Percentiles rank a stretch among this genome's conserved stretches.
Conservation (phyloP, 2,888 invertebrate species). For the Eupithecia tripunctaria region DNA sequence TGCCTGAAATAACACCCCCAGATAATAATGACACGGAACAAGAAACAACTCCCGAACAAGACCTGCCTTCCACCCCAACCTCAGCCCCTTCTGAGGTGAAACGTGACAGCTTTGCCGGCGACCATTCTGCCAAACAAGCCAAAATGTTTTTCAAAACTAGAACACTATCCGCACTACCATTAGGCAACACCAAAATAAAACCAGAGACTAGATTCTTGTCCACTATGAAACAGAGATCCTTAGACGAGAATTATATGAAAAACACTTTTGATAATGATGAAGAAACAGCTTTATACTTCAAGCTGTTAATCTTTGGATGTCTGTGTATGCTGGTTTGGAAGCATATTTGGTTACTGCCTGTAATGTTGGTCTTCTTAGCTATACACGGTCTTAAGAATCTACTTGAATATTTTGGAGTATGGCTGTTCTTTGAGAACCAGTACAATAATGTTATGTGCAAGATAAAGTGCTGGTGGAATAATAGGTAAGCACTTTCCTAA, state of each 20-base stretch:
- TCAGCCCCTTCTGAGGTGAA: slow-evolving; percentile 69
- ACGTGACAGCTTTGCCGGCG: slow-evolving; percentile 67
- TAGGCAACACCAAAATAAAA: slow-evolving; percentile 67
- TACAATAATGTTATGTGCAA: slow-evolving; percentile 68
- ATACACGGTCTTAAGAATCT: slow-evolving; percentile 86
- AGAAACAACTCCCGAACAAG: slow-evolving; percentile 70
- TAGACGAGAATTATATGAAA: slow-evolving; percentile 77
- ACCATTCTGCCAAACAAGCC: slow-evolving; percentile 67
- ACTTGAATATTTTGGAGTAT: slow-evolving; percentile 80
- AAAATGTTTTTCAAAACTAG: slow-evolving; percentile 76
- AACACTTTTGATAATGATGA: slow-evolving; percentile 77
- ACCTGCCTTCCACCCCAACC: slow-evolving; percentile 62
- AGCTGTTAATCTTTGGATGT: slow-evolving; percentile 92
- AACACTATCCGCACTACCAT: slow-evolving; percentile 75
- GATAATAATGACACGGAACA: slow-evolving; percentile 60
- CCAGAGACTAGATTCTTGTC: slow-evolving; percentile 71
- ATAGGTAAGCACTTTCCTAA: slow-evolving; percentile 71
- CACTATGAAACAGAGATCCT: slow-evolving; percentile 72
- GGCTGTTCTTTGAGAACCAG: slow-evolving; percentile 77
- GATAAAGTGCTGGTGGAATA: slow-evolving; percentile 85
- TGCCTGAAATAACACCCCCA: slow-evolving; percentile 57
- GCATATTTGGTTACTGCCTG: slow-evolving; percentile 91
- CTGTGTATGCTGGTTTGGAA: slow-evolving; percentile 93
- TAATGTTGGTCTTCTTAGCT: slow-evolving; percentile 90
- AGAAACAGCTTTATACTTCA: slow-evolving; percentile 89